Evolutionary conservation across 2,797 vertebrate species (phyloP).

Genomic region (Ispidina picta): DNA sequence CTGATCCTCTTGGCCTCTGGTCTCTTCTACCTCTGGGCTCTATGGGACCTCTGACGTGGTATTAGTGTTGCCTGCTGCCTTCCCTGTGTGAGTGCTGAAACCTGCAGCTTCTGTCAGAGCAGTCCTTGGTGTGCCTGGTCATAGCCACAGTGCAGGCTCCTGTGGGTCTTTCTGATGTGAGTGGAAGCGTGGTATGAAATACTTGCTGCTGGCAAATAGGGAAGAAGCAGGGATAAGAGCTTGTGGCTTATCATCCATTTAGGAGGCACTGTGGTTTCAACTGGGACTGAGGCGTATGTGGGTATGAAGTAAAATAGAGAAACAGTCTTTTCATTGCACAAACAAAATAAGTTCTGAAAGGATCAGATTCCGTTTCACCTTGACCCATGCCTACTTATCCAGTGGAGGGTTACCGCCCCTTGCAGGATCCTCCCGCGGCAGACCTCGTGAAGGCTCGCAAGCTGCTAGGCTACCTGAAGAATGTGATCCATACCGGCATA

Average conservation of each 20-base stretch:
- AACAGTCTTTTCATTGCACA: background rate
- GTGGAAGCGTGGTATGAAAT: background rate
- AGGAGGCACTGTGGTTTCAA: background rate
- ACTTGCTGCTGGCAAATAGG: background rate
- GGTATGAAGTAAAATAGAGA: background rate
- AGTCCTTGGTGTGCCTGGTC: background rate
- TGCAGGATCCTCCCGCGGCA: conserved; percentile 88
- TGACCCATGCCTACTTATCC: conserved; percentile 88
- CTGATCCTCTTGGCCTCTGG: background rate
- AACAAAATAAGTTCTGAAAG: background rate
- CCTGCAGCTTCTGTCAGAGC: background rate
- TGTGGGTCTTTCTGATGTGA: background rate
- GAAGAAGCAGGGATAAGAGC: background rate
- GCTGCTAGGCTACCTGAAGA: conserved; percentile 89
- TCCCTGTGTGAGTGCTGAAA: background rate
- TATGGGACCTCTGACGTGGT: background rate
- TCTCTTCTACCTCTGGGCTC: background rate
- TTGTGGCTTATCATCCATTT: background rate
- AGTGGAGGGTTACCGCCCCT: conserved; percentile 89
- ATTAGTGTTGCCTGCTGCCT: background rate
- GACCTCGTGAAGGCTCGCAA: conserved; percentile 89
- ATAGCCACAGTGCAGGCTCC: background rate
- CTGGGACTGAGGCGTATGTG: background rate
- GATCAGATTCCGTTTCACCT: conserved; percentile 61
- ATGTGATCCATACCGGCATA: conserved; percentile 84